phyloP scores from a whole-genome alignment of 2,888 invertebrate genomes.

The Euplexia lucipara region DNA sequence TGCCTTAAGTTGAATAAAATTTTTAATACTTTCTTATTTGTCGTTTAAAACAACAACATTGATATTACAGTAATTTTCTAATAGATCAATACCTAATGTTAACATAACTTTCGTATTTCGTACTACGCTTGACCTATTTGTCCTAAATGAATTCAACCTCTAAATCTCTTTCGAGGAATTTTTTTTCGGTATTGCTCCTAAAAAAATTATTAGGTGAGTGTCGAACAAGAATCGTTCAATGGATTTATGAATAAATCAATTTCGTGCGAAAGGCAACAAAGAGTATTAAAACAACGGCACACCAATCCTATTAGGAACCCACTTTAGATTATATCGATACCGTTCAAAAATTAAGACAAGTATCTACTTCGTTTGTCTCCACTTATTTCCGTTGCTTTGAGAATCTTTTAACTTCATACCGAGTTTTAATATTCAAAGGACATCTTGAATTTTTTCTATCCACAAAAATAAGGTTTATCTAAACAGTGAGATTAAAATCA shows the following conservation, averaged over 20 bases:
- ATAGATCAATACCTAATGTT: not conserved
- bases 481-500: constrained; percentile 85
- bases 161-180: not conserved
- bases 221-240: constrained; percentile 30
- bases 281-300: constrained; percentile 42
- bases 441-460: constrained; percentile 70
- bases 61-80: not conserved
- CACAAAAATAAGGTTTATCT: constrained; percentile 75
- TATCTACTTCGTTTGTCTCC: constrained; percentile 31
- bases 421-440: constrained; percentile 74
- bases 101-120: not conserved
- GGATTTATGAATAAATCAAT: constrained; percentile 48
- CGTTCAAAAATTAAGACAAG: constrained; percentile 44
- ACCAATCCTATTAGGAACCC: constrained; percentile 33
- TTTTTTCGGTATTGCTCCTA: constrained; percentile 12
- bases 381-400: constrained; percentile 63
- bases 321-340: constrained; percentile 46
- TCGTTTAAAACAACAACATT: not conserved
- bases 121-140: not conserved
- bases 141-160: constrained; percentile 2
- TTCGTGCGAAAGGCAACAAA: constrained; percentile 29
- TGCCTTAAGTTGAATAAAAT: not conserved
- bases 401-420: constrained; percentile 65
- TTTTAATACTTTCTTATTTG: not conserved
- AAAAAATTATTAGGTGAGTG: constrained; percentile 30